Evolutionary conservation across 2,113 vertebrate genomes (phyloP).

Genomic region (Centropus unirufus): DNA sequence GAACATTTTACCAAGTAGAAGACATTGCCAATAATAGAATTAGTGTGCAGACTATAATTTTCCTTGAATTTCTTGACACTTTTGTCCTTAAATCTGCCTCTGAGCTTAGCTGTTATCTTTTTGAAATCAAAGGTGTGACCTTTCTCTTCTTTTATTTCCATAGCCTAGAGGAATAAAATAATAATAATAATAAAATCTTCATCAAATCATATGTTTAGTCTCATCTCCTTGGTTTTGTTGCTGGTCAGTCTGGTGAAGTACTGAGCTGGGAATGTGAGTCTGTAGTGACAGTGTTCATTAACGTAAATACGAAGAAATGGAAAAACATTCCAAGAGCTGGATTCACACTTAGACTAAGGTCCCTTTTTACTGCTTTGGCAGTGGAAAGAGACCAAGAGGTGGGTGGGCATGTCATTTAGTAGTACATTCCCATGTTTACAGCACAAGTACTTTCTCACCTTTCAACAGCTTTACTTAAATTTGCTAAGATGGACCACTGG

Average conservation of each 20-base stretch:
- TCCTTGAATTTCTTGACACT: not conserved
- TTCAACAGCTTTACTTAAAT: slow-evolving; percentile 38
- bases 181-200: slow-evolving; percentile 23
- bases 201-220: slow-evolving; percentile 59
- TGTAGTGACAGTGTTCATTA: slow-evolving; percentile 56
- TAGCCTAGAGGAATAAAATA: slow-evolving; percentile 6
- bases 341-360: slow-evolving; percentile 54
- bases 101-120: not conserved
- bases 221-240: slow-evolving; percentile 72
- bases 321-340: slow-evolving; percentile 62
- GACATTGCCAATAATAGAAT: slow-evolving; percentile 14
- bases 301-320: slow-evolving; percentile 48
- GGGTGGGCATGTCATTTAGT: slow-evolving; percentile 60
- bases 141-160: slow-evolving; percentile 7
- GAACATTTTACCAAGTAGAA: slow-evolving; percentile 53
- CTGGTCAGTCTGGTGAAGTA: slow-evolving; percentile 61
- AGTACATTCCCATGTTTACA: slow-evolving; percentile 48
- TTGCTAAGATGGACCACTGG: not conserved
- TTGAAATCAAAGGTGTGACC: not conserved
- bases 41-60: slow-evolving; percentile 33
- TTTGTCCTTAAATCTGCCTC: not conserved
- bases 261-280: slow-evolving; percentile 58
- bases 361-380: slow-evolving; percentile 60
- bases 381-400: slow-evolving; percentile 34
- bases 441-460: slow-evolving; percentile 36